These are phyloP conservation scores for Lipophrys pholis DNA, from an alignment of 2,113 vertebrate genomes.

Conservation along the genomic window DNA sequence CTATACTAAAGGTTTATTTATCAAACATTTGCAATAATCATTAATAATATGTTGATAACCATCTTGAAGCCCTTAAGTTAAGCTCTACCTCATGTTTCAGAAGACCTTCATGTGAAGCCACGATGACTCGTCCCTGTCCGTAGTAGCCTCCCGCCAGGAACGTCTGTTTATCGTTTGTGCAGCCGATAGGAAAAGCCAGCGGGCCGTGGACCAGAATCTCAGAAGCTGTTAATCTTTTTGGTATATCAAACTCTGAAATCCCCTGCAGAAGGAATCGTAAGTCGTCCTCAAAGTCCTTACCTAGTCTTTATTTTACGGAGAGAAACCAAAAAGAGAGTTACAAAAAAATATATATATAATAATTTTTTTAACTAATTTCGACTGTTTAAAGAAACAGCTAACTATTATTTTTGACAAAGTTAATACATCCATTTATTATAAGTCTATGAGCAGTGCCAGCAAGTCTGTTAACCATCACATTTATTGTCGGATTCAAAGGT, in stretches of 20 bases:
- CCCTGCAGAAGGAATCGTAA: conserved; percentile 76
- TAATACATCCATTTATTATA: too few relatives aligned
- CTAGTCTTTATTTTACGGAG: conserved; percentile 57
- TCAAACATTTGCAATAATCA: too few relatives aligned
- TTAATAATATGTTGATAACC: too few relatives aligned
- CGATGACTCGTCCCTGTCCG: conserved; percentile 81
- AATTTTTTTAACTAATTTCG: too few relatives aligned
- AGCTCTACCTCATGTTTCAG: conserved; percentile 60
- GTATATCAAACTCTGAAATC: conserved; percentile 78
- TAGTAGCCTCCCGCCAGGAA: conserved; percentile 84
- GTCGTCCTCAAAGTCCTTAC: conserved; percentile 81
- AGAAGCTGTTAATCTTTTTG: conserved; percentile 38
- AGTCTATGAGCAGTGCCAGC: too few relatives aligned
- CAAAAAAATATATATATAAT: neutral
- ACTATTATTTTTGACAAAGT: neutral
- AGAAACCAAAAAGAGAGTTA: neutral
- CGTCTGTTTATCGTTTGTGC: conserved; percentile 30
- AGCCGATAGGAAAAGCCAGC: conserved; percentile 81
- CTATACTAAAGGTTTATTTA: too few relatives aligned
- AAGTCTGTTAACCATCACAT: too few relatives aligned
- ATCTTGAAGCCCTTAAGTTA: too few relatives aligned
- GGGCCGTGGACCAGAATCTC: conserved; percentile 81
- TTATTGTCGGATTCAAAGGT: too few relatives aligned
- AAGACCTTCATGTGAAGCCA: conserved; percentile 75
- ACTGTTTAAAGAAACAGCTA: neutral